Conservation (phyloP, 2,888 invertebrate species). For the Sympetrum striolatum region DNA sequence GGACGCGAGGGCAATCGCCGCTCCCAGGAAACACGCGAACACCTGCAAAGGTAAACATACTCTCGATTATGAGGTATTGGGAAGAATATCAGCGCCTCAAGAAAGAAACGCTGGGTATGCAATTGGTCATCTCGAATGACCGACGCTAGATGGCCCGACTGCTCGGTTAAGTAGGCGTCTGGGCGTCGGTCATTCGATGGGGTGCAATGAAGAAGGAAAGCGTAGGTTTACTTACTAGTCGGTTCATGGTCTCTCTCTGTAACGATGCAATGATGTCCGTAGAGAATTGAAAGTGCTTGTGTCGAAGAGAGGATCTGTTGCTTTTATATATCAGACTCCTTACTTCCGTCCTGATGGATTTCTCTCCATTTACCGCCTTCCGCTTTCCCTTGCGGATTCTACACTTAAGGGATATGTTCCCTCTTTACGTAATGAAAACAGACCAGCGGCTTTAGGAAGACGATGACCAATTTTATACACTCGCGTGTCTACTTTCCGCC, state of each 20-base stretch:
- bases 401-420: neutral
- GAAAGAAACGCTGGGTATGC: too few relatives aligned
- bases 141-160: too few relatives aligned
- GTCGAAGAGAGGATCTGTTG: neutral
- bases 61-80: neutral
- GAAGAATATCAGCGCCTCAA: too few relatives aligned
- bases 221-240: neutral
- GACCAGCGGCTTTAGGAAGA: neutral
- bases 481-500: neutral
- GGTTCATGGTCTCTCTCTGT: neutral
- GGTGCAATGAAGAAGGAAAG: neutral
- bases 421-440: neutral
- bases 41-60: neutral
- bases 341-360: neutral
- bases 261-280: neutral
- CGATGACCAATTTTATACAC: neutral
- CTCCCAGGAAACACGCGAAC: neutral
- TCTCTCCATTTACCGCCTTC: neutral
- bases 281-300: neutral
- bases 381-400: neutral
- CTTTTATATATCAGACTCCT: neutral
- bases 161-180: too few relatives aligned
- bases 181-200: too few relatives aligned
- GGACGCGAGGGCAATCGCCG: conserved; percentile 37
- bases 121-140: too few relatives aligned